A percentile compares a stretch with the other conserved stretches of the same genome.
phyloP scores from a whole-genome alignment of 2,113 vertebrate species.

The Eubucco bourcierii region DNA sequence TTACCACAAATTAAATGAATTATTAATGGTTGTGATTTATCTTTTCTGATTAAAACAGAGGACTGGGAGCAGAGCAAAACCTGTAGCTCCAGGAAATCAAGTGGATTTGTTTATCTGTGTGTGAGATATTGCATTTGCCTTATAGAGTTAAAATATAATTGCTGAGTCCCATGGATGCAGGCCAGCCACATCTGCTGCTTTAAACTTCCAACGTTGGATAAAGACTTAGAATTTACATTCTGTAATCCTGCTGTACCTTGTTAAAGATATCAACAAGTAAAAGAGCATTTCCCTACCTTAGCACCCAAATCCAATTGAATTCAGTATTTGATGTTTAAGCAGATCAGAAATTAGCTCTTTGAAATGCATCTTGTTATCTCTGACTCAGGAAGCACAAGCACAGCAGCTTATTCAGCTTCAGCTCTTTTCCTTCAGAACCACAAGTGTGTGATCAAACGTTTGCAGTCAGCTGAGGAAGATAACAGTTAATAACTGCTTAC shows the following conservation, averaged over 20 bases:
- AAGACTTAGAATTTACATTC: not conserved
- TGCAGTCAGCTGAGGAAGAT: not conserved
- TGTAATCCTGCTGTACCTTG: not conserved
- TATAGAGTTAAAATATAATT: constrained; percentile 7
- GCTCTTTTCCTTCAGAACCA: not conserved
- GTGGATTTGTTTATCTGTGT: constrained; percentile 8
- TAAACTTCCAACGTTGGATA: not conserved
- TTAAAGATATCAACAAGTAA: not conserved
- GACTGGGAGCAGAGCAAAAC: not conserved
- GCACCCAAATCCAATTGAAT: not conserved
- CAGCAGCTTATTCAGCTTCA: not conserved
- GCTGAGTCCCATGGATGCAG: not conserved
- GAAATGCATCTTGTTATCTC: not conserved
- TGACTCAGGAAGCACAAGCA: not conserved
- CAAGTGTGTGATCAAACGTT: not conserved
- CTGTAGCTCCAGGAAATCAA: not conserved
- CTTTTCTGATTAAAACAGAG: constrained; percentile 8
- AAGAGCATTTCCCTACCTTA: not conserved
- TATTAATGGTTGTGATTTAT: constrained; percentile 19
- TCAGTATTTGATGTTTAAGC: not conserved
- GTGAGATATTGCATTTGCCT: not conserved
- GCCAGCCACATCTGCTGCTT: not conserved
- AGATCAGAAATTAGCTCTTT: not conserved
- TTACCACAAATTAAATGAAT: not conserved
- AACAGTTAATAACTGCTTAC: not conserved